These are phyloP conservation scores for Acrocephalus arundinaceus DNA, from an alignment of 2,113 vertebrate genomes.

Conservation along the genomic window DNA sequence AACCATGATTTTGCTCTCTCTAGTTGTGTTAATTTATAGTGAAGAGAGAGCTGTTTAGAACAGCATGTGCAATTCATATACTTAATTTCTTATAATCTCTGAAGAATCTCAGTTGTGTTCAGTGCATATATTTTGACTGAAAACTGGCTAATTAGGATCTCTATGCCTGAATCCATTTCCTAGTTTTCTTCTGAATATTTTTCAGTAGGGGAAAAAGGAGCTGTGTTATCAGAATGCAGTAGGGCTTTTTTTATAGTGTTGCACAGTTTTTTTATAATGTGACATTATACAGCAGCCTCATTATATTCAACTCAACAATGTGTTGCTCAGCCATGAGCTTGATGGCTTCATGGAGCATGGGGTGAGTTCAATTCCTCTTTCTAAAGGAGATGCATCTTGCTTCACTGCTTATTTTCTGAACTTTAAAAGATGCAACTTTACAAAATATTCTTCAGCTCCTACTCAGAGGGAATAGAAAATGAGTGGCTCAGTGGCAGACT, in stretches of 20 bases:
- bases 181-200: background rate
- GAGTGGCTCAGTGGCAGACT: background rate
- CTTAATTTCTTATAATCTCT: background rate
- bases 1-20: background rate
- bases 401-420: conserved; percentile 43
- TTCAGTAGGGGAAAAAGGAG: background rate
- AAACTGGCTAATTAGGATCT: background rate
- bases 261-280: conserved; percentile 24
- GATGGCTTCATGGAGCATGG: conserved; percentile 28
- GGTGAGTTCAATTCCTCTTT: conserved; percentile 16
- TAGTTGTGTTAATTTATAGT: background rate
- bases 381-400: conserved; percentile 22
- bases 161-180: background rate
- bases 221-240: background rate
- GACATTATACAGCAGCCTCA: conserved; percentile 26
- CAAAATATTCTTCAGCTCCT: conserved; percentile 5
- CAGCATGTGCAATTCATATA: background rate
- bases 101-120: background rate
- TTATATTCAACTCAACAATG: conserved; percentile 23
- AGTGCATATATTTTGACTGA: background rate
- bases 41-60: background rate
- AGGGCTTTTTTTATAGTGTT: background rate
- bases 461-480: background rate
- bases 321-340: conserved; percentile 23
- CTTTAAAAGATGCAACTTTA: conserved; percentile 26